Percentiles rank a stretch among this genome's conserved stretches.
These are phyloP conservation scores for Parazoanthus darwini DNA, from an alignment of 92 coral and sea anemone genomes.

Conservation along the genomic window DNA sequence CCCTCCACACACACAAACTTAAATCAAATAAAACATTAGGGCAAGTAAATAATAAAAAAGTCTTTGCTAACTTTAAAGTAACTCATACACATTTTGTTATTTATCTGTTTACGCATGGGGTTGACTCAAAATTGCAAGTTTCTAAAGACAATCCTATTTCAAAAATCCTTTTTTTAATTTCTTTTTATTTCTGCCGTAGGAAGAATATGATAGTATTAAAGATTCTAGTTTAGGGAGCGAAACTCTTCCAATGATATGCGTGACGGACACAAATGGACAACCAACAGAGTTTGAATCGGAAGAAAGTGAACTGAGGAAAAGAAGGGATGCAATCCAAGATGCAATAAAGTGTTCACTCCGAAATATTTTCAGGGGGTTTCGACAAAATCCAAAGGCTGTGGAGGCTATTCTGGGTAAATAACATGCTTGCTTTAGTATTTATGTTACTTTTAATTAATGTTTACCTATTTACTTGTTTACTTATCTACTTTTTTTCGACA, in stretches of 20 bases:
- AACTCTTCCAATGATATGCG: background rate
- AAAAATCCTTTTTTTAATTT: too few relatives aligned
- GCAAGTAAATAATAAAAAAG: too few relatives aligned
- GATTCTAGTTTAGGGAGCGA: background rate
- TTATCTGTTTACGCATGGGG: too few relatives aligned
- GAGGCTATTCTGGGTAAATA: conserved; percentile 70
- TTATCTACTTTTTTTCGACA: conserved; percentile 25
- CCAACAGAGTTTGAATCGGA: conserved; percentile 5
- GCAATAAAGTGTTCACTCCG: conserved; percentile 66
- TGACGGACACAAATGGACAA: background rate
- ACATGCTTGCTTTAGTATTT: too few relatives aligned
- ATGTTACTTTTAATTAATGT: too few relatives aligned
- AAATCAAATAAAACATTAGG: too few relatives aligned
- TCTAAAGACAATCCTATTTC: too few relatives aligned
- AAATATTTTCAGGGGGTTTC: conserved; percentile 74
- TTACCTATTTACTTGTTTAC: too few relatives aligned
- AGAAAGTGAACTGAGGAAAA: conserved; percentile 36
- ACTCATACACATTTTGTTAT: too few relatives aligned
- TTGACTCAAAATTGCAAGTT: too few relatives aligned
- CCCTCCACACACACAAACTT: too few relatives aligned
- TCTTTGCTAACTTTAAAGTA: too few relatives aligned
- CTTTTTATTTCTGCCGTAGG: background rate
- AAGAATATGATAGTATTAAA: background rate
- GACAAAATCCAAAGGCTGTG: conserved; percentile 82
- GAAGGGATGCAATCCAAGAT: background rate